Conservation (phyloP, 2,797 vertebrate species). For the Myripristis jacobus region DNA sequence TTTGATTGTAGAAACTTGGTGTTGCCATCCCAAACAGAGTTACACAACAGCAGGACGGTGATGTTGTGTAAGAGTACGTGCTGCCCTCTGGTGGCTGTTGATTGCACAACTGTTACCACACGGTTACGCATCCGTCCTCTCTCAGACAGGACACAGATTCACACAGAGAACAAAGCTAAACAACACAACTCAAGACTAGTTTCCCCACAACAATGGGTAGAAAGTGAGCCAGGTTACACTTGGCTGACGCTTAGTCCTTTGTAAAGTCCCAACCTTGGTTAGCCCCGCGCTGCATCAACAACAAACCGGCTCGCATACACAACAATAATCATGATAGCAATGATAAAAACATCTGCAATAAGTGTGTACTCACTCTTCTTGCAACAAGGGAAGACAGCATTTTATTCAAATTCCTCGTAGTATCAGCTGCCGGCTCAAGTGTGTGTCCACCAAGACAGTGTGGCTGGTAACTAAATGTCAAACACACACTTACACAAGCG, state of each 20-base stretch:
- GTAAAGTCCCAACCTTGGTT: background rate
- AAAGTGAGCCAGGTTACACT: no score
- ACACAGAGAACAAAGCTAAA: background rate
- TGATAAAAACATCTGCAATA: background rate
- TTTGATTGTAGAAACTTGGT: no score
- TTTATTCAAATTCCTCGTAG: background rate
- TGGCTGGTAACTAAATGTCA: constrained; percentile 22
- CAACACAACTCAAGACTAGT: no score
- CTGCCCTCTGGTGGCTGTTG: background rate
- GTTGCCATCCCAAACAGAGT: background rate
- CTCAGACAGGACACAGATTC: background rate
- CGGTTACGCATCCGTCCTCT: background rate
- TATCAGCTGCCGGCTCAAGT: background rate
- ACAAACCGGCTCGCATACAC: background rate
- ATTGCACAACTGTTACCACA: no score
- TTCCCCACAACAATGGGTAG: no score
- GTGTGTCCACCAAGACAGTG: background rate
- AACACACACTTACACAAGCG: constrained; percentile 51
- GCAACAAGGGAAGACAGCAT: constrained; percentile 66
- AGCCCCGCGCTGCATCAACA: background rate
- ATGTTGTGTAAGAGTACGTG: background rate
- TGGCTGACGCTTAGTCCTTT: no score
- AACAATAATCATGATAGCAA: no score
- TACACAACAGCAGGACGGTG: background rate
- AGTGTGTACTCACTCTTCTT: constrained; percentile 72